phyloP scores from a whole-genome alignment of 2,113 vertebrate species.

The Tauraco erythrolophus region DNA sequence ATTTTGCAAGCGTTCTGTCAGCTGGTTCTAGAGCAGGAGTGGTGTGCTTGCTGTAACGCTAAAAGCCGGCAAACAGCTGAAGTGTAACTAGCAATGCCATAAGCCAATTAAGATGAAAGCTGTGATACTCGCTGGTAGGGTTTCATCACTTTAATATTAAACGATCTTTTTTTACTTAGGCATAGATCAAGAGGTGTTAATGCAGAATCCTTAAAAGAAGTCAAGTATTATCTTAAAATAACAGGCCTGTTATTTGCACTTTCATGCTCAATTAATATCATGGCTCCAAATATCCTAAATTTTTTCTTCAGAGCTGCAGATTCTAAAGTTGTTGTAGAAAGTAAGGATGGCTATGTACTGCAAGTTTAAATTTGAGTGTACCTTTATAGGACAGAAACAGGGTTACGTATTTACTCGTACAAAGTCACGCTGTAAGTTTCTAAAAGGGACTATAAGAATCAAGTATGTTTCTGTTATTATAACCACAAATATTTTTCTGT shows the following conservation, averaged over 20 bases:
- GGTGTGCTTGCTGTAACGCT: conserved; percentile 19
- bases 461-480: background rate
- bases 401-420: background rate
- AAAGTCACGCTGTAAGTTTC: background rate
- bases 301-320: conserved; percentile 9
- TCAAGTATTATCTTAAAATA: conserved; percentile 70
- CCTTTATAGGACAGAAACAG: background rate
- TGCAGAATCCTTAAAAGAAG: conserved; percentile 73
- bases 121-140: conserved; percentile 43
- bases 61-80: conserved; percentile 71
- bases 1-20: conserved; percentile 24
- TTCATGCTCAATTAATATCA: conserved; percentile 48
- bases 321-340: background rate
- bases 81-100: conserved; percentile 58
- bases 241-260: conserved; percentile 67
- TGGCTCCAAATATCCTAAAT: background rate
- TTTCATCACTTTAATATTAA: conserved; percentile 75
- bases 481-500: background rate
- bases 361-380: background rate
- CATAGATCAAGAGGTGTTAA: conserved; percentile 76
- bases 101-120: conserved; percentile 79
- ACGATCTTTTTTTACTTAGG: conserved; percentile 70
- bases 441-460: background rate
- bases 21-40: conserved; percentile 10
- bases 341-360: background rate